These are phyloP conservation scores for Lagodon rhomboides DNA, from an alignment of 2,797 vertebrate genomes.

Conservation along the genomic window DNA sequence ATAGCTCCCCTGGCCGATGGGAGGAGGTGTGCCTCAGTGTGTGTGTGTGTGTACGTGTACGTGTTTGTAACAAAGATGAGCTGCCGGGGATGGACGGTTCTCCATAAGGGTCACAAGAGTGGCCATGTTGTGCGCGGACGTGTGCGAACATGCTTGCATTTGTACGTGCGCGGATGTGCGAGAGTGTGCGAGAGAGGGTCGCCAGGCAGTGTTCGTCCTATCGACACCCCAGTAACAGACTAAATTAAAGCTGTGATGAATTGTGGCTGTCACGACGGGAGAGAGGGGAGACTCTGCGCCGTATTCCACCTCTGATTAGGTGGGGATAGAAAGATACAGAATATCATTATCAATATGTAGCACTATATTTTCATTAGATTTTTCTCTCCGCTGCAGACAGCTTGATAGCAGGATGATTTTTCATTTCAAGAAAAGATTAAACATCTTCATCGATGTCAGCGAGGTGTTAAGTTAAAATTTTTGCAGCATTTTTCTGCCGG, in stretches of 20 bases:
- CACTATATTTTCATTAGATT: slow-evolving; percentile 85
- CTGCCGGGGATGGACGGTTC: slow-evolving; percentile 46
- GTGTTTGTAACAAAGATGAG: slow-evolving; percentile 60
- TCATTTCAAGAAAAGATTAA: slow-evolving; percentile 79
- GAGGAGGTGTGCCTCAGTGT: slow-evolving; percentile 36
- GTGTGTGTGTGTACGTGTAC: slow-evolving; percentile 7
- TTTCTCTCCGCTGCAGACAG: slow-evolving; percentile 75
- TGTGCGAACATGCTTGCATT: slow-evolving; percentile 46
- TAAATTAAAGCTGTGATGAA: slow-evolving; percentile 89
- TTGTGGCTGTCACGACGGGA: slow-evolving; percentile 83
- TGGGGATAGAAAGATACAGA: slow-evolving; percentile 81
- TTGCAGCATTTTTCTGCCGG: slow-evolving; percentile 22
- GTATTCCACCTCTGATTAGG: slow-evolving; percentile 83
- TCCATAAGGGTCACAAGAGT: slow-evolving; percentile 51
- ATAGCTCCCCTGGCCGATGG: slow-evolving; percentile 64
- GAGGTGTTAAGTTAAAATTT: slow-evolving; percentile 53
- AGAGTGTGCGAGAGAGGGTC: slow-evolving; percentile 70
- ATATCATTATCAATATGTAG: slow-evolving; percentile 85
- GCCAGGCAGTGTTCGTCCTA: slow-evolving; percentile 82
- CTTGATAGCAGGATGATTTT: slow-evolving; percentile 79
- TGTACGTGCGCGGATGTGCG: slow-evolving; percentile 20
- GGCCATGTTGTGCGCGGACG: slow-evolving; percentile 34
- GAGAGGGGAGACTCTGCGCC: slow-evolving; percentile 69
- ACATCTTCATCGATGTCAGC: slow-evolving; percentile 71
- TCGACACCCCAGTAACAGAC: slow-evolving; percentile 87